Conservation (phyloP, 2,113 vertebrate species). For the Callipepla squamata region DNA sequence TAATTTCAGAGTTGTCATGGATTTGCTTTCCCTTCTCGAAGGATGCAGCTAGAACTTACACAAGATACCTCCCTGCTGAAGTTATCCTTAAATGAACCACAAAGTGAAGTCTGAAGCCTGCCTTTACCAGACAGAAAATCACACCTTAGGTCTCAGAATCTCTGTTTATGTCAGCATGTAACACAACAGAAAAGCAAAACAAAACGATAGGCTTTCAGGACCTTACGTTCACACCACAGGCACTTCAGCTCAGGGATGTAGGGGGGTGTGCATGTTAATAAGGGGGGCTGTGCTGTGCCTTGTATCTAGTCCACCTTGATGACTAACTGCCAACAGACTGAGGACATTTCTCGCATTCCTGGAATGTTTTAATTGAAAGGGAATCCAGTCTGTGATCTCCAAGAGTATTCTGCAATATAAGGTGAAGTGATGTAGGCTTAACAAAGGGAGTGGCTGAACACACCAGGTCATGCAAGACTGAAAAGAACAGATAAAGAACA, state of each 20-base stretch:
- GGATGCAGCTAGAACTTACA: neutral
- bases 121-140: neutral
- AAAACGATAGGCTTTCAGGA: accelerated
- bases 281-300: neutral
- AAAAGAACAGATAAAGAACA: neutral
- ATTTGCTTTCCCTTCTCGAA: slow-evolving; percentile 15
- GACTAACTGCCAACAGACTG: accelerated
- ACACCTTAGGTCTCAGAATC: neutral
- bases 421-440: neutral
- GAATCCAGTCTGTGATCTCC: neutral
- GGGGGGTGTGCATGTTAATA: neutral
- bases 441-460: neutral
- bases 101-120: neutral
- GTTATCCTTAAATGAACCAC: neutral
- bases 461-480: neutral
- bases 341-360: neutral
- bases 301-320: neutral
- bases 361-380: neutral
- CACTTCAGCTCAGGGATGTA: neutral
- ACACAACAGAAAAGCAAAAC: neutral
- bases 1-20: neutral
- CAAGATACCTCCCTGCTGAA: neutral
- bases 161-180: neutral
- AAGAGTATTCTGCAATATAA: neutral
- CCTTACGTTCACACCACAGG: neutral